Evolutionary conservation across 2,888 invertebrate species (phyloP), one percentile per base, ranked within the genome.

Genomic region (Acanthococcus lagerstroemiae): DNA sequence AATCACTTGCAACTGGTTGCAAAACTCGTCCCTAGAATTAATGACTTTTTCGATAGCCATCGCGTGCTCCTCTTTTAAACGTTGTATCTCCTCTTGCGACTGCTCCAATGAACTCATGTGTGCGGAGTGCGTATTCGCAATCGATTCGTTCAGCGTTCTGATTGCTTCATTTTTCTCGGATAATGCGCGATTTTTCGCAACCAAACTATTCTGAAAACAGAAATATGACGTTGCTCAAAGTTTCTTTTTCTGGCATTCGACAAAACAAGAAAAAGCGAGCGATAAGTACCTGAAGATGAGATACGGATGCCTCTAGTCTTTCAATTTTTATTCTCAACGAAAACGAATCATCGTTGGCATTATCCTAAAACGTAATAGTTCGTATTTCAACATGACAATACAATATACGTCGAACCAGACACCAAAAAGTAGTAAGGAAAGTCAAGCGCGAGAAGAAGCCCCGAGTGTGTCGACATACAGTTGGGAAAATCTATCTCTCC

Each of bases 141-240:
- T 54, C 3, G 54, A 44, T 24, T 63, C 52, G 44, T 50, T 63
- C 22, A 63, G 52, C 5, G 4, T 54, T 44, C 50, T 21, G 5
- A 63, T 63, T 7, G 27, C 19, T 54, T 54, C 63, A 22, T 63
- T 52, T 44, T 63, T 63, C 52, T 63, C 63, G 24, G 44, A 54
- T n/a, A 63, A 54, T 5, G 54, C 19, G 2, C 44, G 63, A 54
- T 63, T 52, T 63, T 63, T 63, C 5, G 21, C 27, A 54, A 21
- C 44, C 24, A 63, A 54, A 0, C 52, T 30, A 24, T 44, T 30
- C 63, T 63, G 12, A 56, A n/a, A 56, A 17, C 19, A 17, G 4
- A 56, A 56, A 44, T 19, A 26, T 22, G 21, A 21, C 7, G 24
- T 24, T n/a, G n/a, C n/a, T n/a, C n/a, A n/a, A n/a, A n/a, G n/a